Evolutionary conservation across 2,113 vertebrate genomes (phyloP).

Genomic region (Saccopteryx leptura): DNA sequence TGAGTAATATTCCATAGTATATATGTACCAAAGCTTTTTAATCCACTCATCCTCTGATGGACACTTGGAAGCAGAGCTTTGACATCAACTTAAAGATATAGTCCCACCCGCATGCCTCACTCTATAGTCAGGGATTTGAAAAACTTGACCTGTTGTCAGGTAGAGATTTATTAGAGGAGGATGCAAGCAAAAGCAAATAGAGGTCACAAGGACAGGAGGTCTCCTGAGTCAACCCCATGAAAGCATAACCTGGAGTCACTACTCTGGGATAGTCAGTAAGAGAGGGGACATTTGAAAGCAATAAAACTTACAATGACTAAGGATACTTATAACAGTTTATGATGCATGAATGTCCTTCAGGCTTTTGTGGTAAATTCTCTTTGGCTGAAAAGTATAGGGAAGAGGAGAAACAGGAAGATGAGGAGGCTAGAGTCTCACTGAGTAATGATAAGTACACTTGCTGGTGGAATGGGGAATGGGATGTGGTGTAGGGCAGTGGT

Average conservation of each 20-base stretch:
- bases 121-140: not conserved
- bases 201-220: not conserved
- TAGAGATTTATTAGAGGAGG: not conserved
- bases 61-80: not conserved
- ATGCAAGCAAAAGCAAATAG: not conserved
- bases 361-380: not conserved
- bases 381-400: not conserved
- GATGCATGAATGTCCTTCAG: not conserved
- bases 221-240: not conserved
- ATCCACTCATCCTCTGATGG: too few species aligned
- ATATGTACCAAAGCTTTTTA: too few species aligned
- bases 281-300: not conserved
- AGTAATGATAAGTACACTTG: not conserved
- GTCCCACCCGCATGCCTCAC: not conserved
- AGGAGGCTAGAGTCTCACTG: not conserved
- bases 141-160: not conserved
- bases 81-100: not conserved
- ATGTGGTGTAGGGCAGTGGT: not conserved
- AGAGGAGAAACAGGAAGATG: not conserved
- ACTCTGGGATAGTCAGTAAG: not conserved
- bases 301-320: not conserved
- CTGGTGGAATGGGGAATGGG: not conserved
- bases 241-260: not conserved
- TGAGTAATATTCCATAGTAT: too few species aligned
- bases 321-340: not conserved